phyloP scores from a whole-genome alignment of 1,140 invertebrate genomes.

The Chrysoperla carnea region DNA sequence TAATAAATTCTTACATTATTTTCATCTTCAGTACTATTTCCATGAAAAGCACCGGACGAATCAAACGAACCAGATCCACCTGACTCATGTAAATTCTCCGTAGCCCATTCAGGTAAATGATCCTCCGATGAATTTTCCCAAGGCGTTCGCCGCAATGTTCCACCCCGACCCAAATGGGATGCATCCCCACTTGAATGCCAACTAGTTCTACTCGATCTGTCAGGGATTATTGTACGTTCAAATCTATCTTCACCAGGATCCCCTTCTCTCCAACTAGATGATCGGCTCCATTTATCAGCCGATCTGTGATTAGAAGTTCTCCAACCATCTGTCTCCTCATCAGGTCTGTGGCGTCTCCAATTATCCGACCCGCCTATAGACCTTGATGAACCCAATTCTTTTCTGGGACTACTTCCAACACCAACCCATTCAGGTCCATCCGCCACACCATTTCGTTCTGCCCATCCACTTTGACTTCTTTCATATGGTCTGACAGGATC shows the following conservation, averaged over 20 bases:
- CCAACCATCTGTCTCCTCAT: conserved; percentile 44
- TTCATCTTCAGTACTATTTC: conserved; percentile 8
- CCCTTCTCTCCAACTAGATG: conserved; percentile 47
- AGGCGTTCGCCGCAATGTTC: conserved; percentile 25
- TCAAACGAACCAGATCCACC: conserved; percentile 78
- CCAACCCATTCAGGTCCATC: conserved; percentile 35
- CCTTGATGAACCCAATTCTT: conserved; percentile 32
- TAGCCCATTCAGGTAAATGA: conserved; percentile 58
- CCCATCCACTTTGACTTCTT: conserved; percentile 28
- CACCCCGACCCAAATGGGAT: conserved; percentile 18
- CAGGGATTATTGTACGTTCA: conserved; percentile 12
- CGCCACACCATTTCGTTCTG: conserved; percentile 37
- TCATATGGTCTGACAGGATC: conserved; percentile 10
- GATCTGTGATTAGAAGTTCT: conserved; percentile 19
- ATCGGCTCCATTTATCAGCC: conserved; percentile 16
- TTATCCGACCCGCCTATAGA: conserved; percentile 34
- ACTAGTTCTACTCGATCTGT: conserved; percentile 10
- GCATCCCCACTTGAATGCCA: conserved; percentile 15
- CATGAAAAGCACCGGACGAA: conserved; percentile 66
- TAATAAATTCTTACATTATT: too few species aligned
- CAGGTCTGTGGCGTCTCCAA: conserved; percentile 36
- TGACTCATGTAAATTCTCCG: conserved; percentile 52
- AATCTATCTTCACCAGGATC: conserved; percentile 21
- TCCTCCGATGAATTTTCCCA: conserved; percentile 27
- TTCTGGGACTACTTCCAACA: conserved; percentile 32